Conservation (phyloP, 2,888 invertebrate species). For the Ormyrus labotus region DNA sequence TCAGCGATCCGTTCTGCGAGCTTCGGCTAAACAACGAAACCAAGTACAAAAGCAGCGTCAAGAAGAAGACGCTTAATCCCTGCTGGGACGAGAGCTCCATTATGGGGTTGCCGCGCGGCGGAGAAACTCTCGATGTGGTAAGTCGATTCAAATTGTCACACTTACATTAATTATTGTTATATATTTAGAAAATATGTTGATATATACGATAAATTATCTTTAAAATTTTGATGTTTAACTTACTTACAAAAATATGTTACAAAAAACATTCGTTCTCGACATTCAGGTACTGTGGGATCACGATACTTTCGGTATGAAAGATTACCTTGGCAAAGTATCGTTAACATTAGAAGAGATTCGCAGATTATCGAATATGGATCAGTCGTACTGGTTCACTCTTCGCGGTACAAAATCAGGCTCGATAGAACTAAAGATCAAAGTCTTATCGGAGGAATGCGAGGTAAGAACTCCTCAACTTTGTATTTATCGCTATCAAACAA, state of each 20-base stretch:
- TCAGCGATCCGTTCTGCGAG: slow-evolving; percentile 78
- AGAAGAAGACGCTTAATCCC: slow-evolving; percentile 78
- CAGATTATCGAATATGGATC: slow-evolving; percentile 74
- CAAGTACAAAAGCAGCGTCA: slow-evolving; percentile 77
- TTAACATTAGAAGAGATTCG: slow-evolving; percentile 76
- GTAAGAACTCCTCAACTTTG: slow-evolving; percentile 55
- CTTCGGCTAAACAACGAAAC: slow-evolving; percentile 76
- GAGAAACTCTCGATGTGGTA: slow-evolving; percentile 76
- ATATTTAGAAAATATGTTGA: too few species aligned
- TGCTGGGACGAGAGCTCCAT: slow-evolving; percentile 78
- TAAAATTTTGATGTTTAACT: too few species aligned
- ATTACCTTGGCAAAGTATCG: slow-evolving; percentile 77
- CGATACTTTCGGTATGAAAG: slow-evolving; percentile 77
- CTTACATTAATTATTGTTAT: too few species aligned
- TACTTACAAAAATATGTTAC: too few species aligned
- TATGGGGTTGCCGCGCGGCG: slow-evolving; percentile 74
- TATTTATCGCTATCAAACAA: neutral
- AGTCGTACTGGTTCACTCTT: slow-evolving; percentile 75
- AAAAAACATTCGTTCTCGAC: too few species aligned
- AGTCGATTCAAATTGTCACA: slow-evolving; percentile 57
- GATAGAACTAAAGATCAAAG: slow-evolving; percentile 75
- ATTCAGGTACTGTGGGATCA: slow-evolving; percentile 77
- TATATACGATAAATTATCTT: neutral
- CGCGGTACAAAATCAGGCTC: slow-evolving; percentile 76
- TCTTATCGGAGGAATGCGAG: slow-evolving; percentile 73